phyloP scores from a whole-genome alignment of 2,113 vertebrate genomes.

The Erythrolamprus reginae region DNA sequence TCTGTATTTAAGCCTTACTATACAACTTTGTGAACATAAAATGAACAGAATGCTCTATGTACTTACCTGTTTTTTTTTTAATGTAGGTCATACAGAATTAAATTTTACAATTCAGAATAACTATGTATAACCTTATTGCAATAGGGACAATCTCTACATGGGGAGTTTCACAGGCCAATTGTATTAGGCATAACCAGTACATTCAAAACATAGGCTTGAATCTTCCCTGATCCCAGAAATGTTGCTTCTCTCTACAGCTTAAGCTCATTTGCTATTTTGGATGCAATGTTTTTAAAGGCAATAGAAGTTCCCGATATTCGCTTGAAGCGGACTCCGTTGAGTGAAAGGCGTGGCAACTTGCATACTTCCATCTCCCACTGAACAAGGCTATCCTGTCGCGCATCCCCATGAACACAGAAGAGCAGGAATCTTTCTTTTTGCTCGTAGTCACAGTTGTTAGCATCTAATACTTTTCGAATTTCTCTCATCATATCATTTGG shows the following conservation, averaged over 20 bases:
- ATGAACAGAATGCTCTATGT: conserved; percentile 88
- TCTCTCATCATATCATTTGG: conserved; percentile 96
- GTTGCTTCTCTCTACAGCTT: conserved; percentile 81
- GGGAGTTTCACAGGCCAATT: conserved; percentile 72
- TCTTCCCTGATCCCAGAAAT: conserved; percentile 75
- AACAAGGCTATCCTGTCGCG: conserved; percentile 90
- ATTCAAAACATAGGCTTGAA: conserved; percentile 74
- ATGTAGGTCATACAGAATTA: conserved; percentile 72
- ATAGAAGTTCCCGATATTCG: conserved; percentile 96
- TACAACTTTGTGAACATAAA: conserved; percentile 90
- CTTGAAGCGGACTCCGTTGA: conserved; percentile 96
- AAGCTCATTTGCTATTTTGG: conserved; percentile 97
- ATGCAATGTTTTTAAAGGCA: conserved; percentile 98
- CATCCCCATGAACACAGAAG: conserved; percentile 96
- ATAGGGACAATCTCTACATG: conserved; percentile 76
- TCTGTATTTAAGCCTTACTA: conserved; percentile 92
- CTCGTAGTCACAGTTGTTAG: conserved; percentile 96
- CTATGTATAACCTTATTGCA: conserved; percentile 92
- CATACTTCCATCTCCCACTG: conserved; percentile 99
- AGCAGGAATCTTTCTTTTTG: conserved; percentile 96
- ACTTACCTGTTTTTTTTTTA: conserved; percentile 76
- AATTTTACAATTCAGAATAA: conserved; percentile 78
- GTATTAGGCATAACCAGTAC: conserved; percentile 71
- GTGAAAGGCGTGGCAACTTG: conserved; percentile 90
- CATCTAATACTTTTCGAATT: conserved; percentile 94